These are phyloP conservation scores for Maniola hyperantus DNA, from an alignment of 2,888 invertebrate species.

Conservation along the genomic window DNA sequence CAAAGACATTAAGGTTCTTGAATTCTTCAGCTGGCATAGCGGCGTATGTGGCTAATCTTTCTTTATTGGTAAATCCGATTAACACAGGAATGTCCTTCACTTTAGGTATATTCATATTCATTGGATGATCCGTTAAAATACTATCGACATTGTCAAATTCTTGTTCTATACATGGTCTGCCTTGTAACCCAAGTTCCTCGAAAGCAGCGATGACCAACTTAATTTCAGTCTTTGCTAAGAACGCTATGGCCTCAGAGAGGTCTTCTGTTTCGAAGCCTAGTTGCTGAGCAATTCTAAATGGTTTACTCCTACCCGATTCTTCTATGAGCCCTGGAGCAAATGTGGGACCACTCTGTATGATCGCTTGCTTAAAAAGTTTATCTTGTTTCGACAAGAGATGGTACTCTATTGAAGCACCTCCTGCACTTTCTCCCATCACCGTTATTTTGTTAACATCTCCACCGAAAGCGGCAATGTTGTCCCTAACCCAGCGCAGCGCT, in stretches of 20 bases:
- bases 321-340: slow-evolving; percentile 46
- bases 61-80: slow-evolving; percentile 57
- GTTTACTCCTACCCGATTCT: slow-evolving; percentile 48
- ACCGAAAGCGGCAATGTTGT: slow-evolving; percentile 59
- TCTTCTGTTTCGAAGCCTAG: slow-evolving; percentile 47
- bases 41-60: slow-evolving; percentile 43
- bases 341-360: slow-evolving; percentile 59
- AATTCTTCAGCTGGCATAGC: slow-evolving; percentile 41
- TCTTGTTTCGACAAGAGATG: slow-evolving; percentile 53
- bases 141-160: slow-evolving; percentile 51
- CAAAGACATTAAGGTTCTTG: slow-evolving; percentile 40
- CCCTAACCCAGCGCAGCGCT: slow-evolving; percentile 56
- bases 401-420: slow-evolving; percentile 57
- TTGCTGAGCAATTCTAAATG: slow-evolving; percentile 51
- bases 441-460: slow-evolving; percentile 58
- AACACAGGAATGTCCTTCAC: slow-evolving; percentile 50
- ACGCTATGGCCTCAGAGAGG: slow-evolving; percentile 48
- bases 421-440: slow-evolving; percentile 61
- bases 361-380: slow-evolving; percentile 54
- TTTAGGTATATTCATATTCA: slow-evolving; percentile 49
- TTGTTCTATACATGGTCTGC: slow-evolving; percentile 52
- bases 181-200: slow-evolving; percentile 28
- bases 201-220: slow-evolving; percentile 46
- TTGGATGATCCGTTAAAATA: slow-evolving; percentile 52
- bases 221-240: slow-evolving; percentile 46